Conservation (phyloP, 2,888 invertebrate species). For the Lepidochitona cinerea region DNA sequence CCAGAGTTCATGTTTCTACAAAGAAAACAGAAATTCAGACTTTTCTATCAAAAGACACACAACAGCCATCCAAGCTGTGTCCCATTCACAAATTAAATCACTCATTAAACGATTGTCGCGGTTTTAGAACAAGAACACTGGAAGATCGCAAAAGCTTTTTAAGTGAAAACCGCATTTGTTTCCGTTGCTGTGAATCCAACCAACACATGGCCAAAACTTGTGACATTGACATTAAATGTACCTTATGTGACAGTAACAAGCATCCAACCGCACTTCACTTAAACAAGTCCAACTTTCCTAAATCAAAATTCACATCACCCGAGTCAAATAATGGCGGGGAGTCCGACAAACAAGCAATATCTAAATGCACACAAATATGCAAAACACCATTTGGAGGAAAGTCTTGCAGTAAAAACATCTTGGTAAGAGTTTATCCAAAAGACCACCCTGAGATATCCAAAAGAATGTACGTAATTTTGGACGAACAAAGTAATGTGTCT, state of each 20-base stretch:
- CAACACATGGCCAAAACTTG: constrained; percentile 20
- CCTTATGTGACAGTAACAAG: constrained; percentile 18
- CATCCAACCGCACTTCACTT: constrained; percentile 23
- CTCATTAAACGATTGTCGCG: constrained; percentile 18
- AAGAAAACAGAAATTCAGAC: not conserved
- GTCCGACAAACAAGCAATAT: not conserved
- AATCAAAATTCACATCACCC: too few species aligned
- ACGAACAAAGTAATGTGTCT: constrained; percentile 18
- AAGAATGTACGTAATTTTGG: constrained; percentile 1
- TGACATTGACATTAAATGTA: constrained; percentile 17
- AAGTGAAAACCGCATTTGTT: constrained; percentile 20
- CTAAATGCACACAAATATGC: constrained; percentile 9
- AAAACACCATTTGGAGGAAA: not conserved
- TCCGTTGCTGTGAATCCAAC: constrained; percentile 18
- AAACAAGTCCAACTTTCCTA: not conserved
- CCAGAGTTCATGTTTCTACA: too few species aligned
- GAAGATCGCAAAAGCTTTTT: constrained; percentile 19
- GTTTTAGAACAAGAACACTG: constrained; percentile 14
- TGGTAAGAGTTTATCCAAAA: too few species aligned
- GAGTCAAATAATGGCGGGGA: constrained; percentile 6
- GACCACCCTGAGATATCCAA: too few species aligned
- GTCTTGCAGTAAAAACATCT: constrained; percentile 12
- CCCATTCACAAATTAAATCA: constrained; percentile 18
- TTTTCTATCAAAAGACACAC: not conserved
- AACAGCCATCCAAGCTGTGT: not conserved